Percentiles rank a stretch among this genome's conserved stretches.
These are phyloP conservation scores for Dolomedes plantarius DNA, from an alignment of 2,888 invertebrate species.

Conservation along the genomic window DNA sequence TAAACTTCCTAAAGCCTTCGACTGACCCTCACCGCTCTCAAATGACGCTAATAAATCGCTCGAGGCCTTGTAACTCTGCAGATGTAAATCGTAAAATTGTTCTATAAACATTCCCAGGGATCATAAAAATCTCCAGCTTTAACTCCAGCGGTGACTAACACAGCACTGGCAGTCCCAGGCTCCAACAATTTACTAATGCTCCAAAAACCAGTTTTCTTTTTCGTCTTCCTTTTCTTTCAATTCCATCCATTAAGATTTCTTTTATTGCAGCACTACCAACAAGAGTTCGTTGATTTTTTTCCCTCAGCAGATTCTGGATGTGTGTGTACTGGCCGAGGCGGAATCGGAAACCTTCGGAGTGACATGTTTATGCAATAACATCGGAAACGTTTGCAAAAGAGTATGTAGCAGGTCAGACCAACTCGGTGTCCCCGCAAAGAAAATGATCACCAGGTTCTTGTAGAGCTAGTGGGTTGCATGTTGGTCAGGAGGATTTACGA, in stretches of 20 bases:
- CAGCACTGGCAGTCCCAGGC: too few species aligned
- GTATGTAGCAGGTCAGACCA: constrained; percentile 33
- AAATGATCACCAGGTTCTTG: not conserved
- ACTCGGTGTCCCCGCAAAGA: not conserved
- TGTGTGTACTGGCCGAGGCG: not conserved
- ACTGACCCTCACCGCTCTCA: not conserved
- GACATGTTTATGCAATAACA: constrained; percentile 39
- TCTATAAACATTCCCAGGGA: not conserved
- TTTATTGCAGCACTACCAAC: too few species aligned
- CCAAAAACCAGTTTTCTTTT: not conserved
- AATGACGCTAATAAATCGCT: not conserved
- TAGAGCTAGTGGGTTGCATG: not conserved
- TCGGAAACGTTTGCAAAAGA: not conserved
- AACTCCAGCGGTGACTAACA: not conserved
- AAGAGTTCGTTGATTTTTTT: not conserved
- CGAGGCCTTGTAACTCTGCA: not conserved
- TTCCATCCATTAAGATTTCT: too few species aligned
- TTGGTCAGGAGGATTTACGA: too few species aligned
- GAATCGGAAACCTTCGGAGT: not conserved
- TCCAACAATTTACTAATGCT: not conserved
- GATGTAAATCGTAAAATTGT: constrained; percentile 2
- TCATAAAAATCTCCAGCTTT: not conserved
- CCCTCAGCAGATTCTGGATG: not conserved
- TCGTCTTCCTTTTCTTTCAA: too few species aligned
- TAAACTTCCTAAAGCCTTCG: not conserved